These are phyloP conservation scores for Thereva nobilitata DNA, from an alignment of 2,888 invertebrate genomes.

Conservation along the genomic window DNA sequence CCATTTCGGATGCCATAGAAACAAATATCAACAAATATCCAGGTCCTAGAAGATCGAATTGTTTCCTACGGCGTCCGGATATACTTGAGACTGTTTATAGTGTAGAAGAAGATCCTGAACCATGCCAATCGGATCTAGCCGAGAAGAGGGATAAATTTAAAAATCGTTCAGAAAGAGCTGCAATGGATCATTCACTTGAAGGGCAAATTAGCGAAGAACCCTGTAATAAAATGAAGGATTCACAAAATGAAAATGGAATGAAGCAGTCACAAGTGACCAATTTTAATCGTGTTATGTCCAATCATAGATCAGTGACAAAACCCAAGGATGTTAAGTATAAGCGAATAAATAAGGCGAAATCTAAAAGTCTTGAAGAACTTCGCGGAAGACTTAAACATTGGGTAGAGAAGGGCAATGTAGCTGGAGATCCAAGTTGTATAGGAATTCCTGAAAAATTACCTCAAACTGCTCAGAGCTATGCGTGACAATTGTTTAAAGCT, in stretches of 20 bases:
- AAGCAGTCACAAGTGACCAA: constrained; percentile 67
- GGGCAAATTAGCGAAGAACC: constrained; percentile 40
- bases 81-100: constrained; percentile 84
- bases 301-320: constrained; percentile 86
- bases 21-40: constrained; percentile 74
- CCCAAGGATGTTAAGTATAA: constrained; percentile 91
- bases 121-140: constrained; percentile 59
- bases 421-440: constrained; percentile 42
- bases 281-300: constrained; percentile 86
- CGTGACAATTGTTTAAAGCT: constrained; percentile 57
- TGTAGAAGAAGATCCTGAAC: constrained; percentile 81
- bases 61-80: constrained; percentile 78
- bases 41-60: constrained; percentile 70
- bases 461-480: constrained; percentile 64
- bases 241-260: neutral
- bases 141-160: constrained; percentile 61
- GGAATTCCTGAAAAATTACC: constrained; percentile 50
- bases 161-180: constrained; percentile 56
- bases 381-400: constrained; percentile 82
- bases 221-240: constrained; percentile 6
- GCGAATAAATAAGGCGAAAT: constrained; percentile 87
- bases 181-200: constrained; percentile 55
- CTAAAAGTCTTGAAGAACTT: constrained; percentile 83
- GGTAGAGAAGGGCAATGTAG: constrained; percentile 73
- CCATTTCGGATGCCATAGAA: constrained; percentile 85